Conservation (phyloP, 2,113 vertebrate genomes). For the Fregetta grallaria region DNA sequence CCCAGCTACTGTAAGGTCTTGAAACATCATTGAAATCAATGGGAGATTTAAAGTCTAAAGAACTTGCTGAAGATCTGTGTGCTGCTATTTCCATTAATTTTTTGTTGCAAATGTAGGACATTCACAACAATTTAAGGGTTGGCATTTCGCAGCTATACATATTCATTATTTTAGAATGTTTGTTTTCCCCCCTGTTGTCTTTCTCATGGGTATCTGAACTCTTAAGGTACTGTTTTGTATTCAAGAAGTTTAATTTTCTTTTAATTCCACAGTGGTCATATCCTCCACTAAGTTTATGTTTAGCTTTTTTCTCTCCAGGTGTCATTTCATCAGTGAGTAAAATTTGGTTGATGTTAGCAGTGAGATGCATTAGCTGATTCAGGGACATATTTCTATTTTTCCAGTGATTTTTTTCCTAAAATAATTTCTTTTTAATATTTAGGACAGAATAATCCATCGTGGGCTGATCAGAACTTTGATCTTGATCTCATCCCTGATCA, state of each 20-base stretch:
- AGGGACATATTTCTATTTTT: conserved; percentile 21
- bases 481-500: conserved; percentile 56
- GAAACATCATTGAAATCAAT: not conserved
- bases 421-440: conserved; percentile 58
- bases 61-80: not conserved
- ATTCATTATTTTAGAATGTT: not conserved
- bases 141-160: not conserved
- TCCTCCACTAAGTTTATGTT: conserved; percentile 10
- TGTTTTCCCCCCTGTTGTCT: not conserved
- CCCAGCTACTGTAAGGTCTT: not conserved
- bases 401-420: not conserved
- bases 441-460: conserved; percentile 26
- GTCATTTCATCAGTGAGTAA: conserved; percentile 46
- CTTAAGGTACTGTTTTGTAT: not conserved
- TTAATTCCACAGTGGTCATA: conserved; percentile 42
- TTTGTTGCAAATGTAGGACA: not conserved
- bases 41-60: not conserved
- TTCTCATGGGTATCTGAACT: not conserved
- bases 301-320: conserved; percentile 15
- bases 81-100: not conserved
- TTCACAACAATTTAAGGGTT: not conserved
- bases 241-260: conserved; percentile 55
- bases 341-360: conserved; percentile 36
- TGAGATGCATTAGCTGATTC: conserved; percentile 17
- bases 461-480: conserved; percentile 65